These are phyloP conservation scores for Chitala chitala DNA, from an alignment of 2,113 vertebrate species.

Conservation along the genomic window DNA sequence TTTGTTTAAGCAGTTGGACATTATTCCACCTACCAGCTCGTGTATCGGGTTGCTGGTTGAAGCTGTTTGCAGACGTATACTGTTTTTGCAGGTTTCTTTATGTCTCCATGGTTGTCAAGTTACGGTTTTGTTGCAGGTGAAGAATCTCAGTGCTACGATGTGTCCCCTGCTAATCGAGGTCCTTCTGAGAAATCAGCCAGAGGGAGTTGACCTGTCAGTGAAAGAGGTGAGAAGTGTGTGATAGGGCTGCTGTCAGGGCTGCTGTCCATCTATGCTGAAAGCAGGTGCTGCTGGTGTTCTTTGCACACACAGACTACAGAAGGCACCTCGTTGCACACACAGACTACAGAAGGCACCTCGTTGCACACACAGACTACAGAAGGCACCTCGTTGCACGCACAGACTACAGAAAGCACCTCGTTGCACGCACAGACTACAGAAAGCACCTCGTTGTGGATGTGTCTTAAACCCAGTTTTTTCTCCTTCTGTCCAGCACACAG, in stretches of 20 bases:
- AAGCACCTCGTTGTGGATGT: background rate
- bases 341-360: too few species aligned
- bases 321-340: too few species aligned
- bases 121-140: constrained; percentile 59
- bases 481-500: constrained; percentile 60
- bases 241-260: background rate
- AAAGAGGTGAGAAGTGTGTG: constrained; percentile 63
- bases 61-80: background rate
- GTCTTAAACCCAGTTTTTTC: background rate
- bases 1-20: background rate
- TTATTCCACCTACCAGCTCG: too few species aligned
- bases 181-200: constrained; percentile 78
- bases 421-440: too few species aligned
- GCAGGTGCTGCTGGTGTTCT: too few species aligned
- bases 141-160: constrained; percentile 58
- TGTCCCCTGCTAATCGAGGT: constrained; percentile 77
- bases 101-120: background rate
- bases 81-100: background rate
- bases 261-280: too few species aligned
- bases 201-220: constrained; percentile 76
- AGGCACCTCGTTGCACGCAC: too few species aligned
- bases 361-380: too few species aligned
- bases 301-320: too few species aligned
- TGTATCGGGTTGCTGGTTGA: background rate
- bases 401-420: too few species aligned